These are phyloP conservation scores for Ceratosolen solmsi DNA, from an alignment of 1,140 invertebrate genomes.

Conservation along the genomic window DNA sequence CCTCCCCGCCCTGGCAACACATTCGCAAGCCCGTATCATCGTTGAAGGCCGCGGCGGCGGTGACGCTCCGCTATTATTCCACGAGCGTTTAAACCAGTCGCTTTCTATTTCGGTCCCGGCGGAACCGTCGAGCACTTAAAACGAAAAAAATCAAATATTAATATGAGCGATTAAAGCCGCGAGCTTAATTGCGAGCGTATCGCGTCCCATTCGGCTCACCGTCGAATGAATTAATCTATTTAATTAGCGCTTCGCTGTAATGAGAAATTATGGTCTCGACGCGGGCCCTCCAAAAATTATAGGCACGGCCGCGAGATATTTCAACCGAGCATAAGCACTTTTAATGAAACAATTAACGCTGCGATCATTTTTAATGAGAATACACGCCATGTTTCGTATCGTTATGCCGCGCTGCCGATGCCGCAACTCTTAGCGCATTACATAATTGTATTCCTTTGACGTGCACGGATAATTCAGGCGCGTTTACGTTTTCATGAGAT, in stretches of 20 bases:
- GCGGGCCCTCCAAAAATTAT: conserved; percentile 45
- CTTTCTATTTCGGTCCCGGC: neutral
- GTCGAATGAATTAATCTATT: conserved; percentile 52
- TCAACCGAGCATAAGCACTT: conserved; percentile 39
- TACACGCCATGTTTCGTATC: conserved; percentile 48
- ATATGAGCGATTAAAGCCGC: conserved; percentile 37
- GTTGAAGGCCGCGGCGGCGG: neutral
- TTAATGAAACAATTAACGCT: conserved; percentile 52
- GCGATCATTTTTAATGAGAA: conserved; percentile 53
- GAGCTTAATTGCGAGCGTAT: conserved; percentile 7
- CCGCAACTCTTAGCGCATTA: conserved; percentile 21
- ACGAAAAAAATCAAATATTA: conserved; percentile 43
- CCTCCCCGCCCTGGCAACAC: too few species aligned
- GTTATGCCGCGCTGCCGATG: neutral
- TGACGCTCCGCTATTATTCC: neutral
- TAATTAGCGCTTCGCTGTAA: conserved; percentile 50
- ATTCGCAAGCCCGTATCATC: neutral
- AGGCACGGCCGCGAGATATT: conserved; percentile 43
- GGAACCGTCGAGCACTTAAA: neutral
- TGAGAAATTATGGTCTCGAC: conserved; percentile 42
- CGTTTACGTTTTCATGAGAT: conserved; percentile 33
- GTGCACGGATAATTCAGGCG: conserved; percentile 20
- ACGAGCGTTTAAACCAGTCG: conserved; percentile 13
- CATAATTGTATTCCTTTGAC: conserved; percentile 47
- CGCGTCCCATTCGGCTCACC: neutral